Evolutionary conservation across 2,888 invertebrate species (phyloP), one percentile per base, ranked within the genome.

Genomic region (Lasioglossum vierecki): DNA sequence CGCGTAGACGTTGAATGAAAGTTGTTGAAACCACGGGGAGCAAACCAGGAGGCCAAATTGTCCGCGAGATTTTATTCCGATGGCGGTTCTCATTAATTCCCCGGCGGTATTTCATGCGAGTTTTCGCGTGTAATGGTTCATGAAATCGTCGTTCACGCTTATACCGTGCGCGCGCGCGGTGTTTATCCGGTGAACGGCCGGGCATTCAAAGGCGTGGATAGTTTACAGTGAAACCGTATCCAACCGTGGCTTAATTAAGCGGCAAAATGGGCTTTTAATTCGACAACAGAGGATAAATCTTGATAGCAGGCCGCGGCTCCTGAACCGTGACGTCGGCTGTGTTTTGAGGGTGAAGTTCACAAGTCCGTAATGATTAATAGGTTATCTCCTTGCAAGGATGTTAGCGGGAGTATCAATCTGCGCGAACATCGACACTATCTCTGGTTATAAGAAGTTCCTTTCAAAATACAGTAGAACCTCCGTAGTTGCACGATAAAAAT

Each of bases 341-440:
- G 92, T 91, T 92, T 91, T 89, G 91, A 92, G 90, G 91, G 88
- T 89, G 91, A 93, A 93, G 92, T 92, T 93, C 93, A 91, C 93
- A 89, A 89, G 90, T 89, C 85, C 88, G 90, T 86, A 91, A 91
- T 93, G 93, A 93, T 92, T 93, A 93, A 93, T 93, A 90, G 90
- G 87, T 85, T 76, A 84, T 88, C 89, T 81, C 85, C 87, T 82
- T 3, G 90, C 88, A 90, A 90, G 89, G 91, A 92, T 92, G 92
- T 92, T 90, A 89, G 86, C 70, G 90, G 35, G 92, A 90, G 92
- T 91, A 93, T 93, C 92, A 92, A 93, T 93, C 91, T 92, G 89
- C 86, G 80, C 82, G 76, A n/a, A 11, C 57, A 57, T 57, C 57
- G 57, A 57, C 57, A 57, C 57, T 57, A n/a, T 53, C 22, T 53